phyloP scores from a whole-genome alignment of 2,113 vertebrate genomes.

The Todiramphus chloris region DNA sequence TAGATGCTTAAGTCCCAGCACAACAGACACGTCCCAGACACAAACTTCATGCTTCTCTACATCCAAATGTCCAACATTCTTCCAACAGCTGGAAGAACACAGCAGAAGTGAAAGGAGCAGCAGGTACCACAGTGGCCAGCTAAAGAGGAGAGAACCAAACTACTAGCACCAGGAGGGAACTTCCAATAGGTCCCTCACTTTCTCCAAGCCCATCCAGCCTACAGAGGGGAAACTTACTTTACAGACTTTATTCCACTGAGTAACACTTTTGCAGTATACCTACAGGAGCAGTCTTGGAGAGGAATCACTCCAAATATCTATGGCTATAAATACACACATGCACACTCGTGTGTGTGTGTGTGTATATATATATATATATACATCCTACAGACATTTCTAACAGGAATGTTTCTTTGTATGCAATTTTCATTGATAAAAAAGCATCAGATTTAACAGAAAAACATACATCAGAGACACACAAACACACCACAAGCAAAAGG shows the following conservation, averaged over 20 bases:
- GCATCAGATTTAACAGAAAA: background rate
- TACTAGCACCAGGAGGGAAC: background rate
- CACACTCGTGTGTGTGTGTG: too few relatives aligned
- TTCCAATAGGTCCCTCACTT: background rate
- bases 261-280: background rate
- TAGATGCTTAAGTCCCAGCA: background rate
- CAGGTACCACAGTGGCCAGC: background rate
- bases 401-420: background rate
- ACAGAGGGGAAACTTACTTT: background rate
- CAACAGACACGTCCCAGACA: background rate
- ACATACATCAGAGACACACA: background rate
- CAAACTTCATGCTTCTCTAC: background rate
- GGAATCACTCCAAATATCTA: background rate
- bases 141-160: background rate
- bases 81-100: background rate
- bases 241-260: background rate
- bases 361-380: too few relatives aligned
- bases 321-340: background rate
- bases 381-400: rapidly evolving
- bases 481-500: background rate
- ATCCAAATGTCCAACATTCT: too few relatives aligned
- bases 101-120: background rate
- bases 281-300: background rate
- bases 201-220: background rate
- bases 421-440: background rate